Evolutionary conservation across 2,797 vertebrate genomes (phyloP), one percentile per base, ranked within the genome.

Genomic region (Pseudomugil tenellus): DNA sequence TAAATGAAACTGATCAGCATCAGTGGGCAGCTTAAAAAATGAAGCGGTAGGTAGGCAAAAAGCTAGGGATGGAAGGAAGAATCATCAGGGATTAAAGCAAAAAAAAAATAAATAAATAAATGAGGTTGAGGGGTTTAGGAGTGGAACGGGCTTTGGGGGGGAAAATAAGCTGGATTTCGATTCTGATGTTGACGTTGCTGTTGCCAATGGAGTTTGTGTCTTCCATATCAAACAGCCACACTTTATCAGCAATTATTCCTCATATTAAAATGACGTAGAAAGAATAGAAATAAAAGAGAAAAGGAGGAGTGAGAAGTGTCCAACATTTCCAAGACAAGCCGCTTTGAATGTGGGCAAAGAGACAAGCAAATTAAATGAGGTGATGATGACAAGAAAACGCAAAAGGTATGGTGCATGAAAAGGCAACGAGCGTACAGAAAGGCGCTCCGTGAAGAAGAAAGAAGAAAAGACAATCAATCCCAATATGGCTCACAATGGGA

Each of bases 221-320:
- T 92, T 92, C 87, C 88, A 88, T 91, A 89, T 90, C 87, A 92
- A 92, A 92, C 75, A 81, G 91, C 84, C 86, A 79, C 81, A 86
- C 76, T 84, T 76, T 86, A 66, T 83, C 85, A 80, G 84, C 86
- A 92, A 74, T 87, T 54, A 74, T 70, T 73, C 77, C 67, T 83
- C 62, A 61, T 60, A 37, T 84, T 65, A 84, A 70, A 77, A 86
- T 79, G 80, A 69, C 17, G 6, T 43, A 81, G 58, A 58, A 70
- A 54, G 56, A 77, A 67, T 52, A 67, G 6, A 5, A 76, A 66
- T n/a, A 55, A 48, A 32, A 35, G 8, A 41, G 29, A 25, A 64
- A 2, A 58, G 52, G 29, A 16, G 49, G 21, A 49, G 21, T 21
- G 46, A 43, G 14, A 66, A 3, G 0, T 13, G 54, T 63, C 70